Evolutionary conservation across 2,888 invertebrate species (phyloP), one percentile per base, ranked within the genome.

Genomic region (Acrobasis repandana): DNA sequence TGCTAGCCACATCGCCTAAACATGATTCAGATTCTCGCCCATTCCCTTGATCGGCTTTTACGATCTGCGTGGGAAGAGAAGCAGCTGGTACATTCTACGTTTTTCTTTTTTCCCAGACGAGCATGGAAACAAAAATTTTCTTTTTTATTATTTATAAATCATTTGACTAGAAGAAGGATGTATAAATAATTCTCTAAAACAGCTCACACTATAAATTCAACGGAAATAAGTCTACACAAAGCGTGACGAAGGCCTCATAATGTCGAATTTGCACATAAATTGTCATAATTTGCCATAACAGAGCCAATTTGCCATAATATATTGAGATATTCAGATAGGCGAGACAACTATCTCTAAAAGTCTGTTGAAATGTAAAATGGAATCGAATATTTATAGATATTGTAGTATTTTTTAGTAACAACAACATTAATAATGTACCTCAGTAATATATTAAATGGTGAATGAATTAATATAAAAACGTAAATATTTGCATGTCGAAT

Each of bases 201-300:
- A 62, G 65, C 70, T 68, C 38, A 33, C 36, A 36, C 38, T 54
- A 54, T 54, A 54, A 54, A 54, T 38, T 38, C 54, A 54, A 54
- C 18, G 38, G 18, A 54, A 54, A 54, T 36, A 54, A 38, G 38
- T 50, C 28, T 4, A 54, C 54, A 54, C 54, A 60, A 65, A 65
- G 61, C 64, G 14, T 20, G 61, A 58, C 60, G 60, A 60, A 20
- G 33, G 48, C 46, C 34, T 54, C 61, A 47, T 61, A 43, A 73
- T 72, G 73, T 67, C 63, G 67, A 74, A 82, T 80, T 83, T 78
- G 75, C 75, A 76, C 77, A 80, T 83, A 81, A 83, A 83, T 80
- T 71, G 73, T 69, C 71, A 76, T 81, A 79, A 82, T 82, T 79
- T 78, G 78, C 77, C 73, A 77, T 79, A 77, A 79, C 63, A 59